These are phyloP conservation scores for Yoshiicerus persimilis DNA, from an alignment of 1,140 invertebrate species.

Conservation along the genomic window DNA sequence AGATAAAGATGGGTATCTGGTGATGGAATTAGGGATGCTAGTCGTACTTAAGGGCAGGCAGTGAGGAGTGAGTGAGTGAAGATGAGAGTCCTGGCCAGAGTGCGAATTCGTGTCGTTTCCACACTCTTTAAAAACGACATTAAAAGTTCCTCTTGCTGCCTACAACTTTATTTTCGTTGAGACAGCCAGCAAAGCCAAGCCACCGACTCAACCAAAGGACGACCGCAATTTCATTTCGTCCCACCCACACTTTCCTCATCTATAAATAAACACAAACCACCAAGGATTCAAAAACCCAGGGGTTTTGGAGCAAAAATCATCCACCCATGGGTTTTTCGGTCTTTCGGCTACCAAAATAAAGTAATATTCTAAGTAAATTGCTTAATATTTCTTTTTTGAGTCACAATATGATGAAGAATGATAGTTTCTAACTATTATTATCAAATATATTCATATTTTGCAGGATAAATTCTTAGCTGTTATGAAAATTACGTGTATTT, in stretches of 20 bases:
- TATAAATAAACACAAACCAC: too few species aligned
- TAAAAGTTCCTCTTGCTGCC: background rate
- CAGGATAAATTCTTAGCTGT: too few species aligned
- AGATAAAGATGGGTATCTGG: background rate
- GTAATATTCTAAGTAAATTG: too few species aligned
- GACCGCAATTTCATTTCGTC: background rate
- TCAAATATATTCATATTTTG: too few species aligned
- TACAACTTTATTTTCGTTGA: background rate
- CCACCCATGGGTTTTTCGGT: too few species aligned
- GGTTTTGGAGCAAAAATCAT: too few species aligned
- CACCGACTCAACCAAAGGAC: background rate
- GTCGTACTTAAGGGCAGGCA: background rate
- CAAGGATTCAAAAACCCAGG: too few species aligned
- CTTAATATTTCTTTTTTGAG: too few species aligned
- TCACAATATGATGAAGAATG: too few species aligned
- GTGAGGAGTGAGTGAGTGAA: background rate
- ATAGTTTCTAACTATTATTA: too few species aligned
- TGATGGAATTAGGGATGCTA: background rate
- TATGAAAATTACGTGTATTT: too few species aligned
- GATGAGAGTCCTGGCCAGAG: background rate
- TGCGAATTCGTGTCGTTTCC: constrained; percentile 22
- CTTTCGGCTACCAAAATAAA: too few species aligned
- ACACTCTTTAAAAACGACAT: constrained; percentile 10
- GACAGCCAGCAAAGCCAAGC: background rate
- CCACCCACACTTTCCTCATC: background rate